Conservation (phyloP, 2,113 vertebrate species). For the Scartelaos histophorus region DNA sequence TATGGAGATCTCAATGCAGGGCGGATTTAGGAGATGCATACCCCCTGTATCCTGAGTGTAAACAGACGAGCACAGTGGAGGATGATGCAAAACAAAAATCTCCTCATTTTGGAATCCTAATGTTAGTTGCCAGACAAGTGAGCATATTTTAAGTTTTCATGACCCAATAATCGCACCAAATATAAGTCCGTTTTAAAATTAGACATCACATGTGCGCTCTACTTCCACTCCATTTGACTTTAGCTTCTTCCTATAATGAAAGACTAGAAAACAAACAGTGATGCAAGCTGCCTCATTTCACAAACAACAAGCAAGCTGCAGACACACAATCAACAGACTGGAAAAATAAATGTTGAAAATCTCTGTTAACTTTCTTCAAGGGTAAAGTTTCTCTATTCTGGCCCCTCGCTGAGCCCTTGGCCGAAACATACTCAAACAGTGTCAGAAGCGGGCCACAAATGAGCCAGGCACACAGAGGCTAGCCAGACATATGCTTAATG, state of each 20-base stretch:
- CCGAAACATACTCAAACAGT: slow-evolving; percentile 16
- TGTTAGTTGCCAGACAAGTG: neutral
- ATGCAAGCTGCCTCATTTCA: slow-evolving; percentile 37
- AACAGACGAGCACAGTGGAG: slow-evolving; percentile 22
- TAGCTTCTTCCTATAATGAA: neutral
- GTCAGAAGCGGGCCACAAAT: slow-evolving; percentile 55
- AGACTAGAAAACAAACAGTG: slow-evolving; percentile 29
- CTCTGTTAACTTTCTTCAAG: slow-evolving; percentile 29
- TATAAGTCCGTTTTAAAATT: slow-evolving; percentile 1
- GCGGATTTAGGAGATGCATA: slow-evolving; percentile 38
- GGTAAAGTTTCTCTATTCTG: slow-evolving; percentile 21
- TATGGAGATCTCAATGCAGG: slow-evolving; percentile 57
- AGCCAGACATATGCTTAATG: slow-evolving; percentile 22
- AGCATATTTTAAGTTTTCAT: neutral
- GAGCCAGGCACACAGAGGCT: slow-evolving; percentile 39
- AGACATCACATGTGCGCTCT: slow-evolving; percentile 3
- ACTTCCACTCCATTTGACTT: neutral
- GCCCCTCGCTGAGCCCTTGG: slow-evolving; percentile 28
- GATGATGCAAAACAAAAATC: slow-evolving; percentile 11
- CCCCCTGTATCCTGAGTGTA: slow-evolving; percentile 18
- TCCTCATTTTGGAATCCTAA: neutral
- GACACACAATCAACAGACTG: slow-evolving; percentile 10
- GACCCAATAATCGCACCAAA: neutral
- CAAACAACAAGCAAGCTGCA: slow-evolving; percentile 1
- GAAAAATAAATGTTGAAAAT: slow-evolving; percentile 1